phyloP scores from a whole-genome alignment of 1,140 invertebrate species.

The Bemisia tabaci region DNA sequence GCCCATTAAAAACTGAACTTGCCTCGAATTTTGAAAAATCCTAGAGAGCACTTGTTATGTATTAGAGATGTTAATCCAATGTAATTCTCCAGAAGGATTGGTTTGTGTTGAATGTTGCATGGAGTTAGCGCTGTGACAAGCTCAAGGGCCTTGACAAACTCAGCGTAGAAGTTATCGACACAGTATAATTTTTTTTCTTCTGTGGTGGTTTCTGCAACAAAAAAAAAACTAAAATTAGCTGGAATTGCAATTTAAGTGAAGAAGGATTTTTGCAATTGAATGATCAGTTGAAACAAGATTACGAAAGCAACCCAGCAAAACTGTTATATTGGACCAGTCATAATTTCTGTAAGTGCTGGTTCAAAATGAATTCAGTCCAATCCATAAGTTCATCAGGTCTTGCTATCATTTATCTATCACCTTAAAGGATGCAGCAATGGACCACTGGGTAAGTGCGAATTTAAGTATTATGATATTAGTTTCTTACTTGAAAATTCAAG shows the following conservation, averaged over 20 bases:
- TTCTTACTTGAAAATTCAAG: too few relatives aligned
- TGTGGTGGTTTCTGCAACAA: slow-evolving; percentile 20
- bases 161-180: slow-evolving; percentile 41
- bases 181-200: slow-evolving; percentile 36
- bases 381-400: too few relatives aligned
- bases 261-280: background rate
- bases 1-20: slow-evolving; percentile 62
- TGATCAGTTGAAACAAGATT: background rate
- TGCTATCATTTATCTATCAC: too few relatives aligned
- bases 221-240: background rate
- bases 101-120: slow-evolving; percentile 46
- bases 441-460: too few relatives aligned
- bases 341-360: too few relatives aligned
- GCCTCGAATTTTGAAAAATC: slow-evolving; percentile 72
- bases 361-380: too few relatives aligned
- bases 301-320: slow-evolving; percentile 2
- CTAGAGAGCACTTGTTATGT: slow-evolving; percentile 69
- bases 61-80: slow-evolving; percentile 58
- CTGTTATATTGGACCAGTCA: too few relatives aligned
- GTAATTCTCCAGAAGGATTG: slow-evolving; percentile 67
- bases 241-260: background rate
- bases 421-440: too few relatives aligned
- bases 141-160: slow-evolving; percentile 37
- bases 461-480: too few relatives aligned
- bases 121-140: background rate